Base-by-base conservation (phyloP, 2,888 invertebrate genomes). In the Lasioglossum leucozonium region DNA sequence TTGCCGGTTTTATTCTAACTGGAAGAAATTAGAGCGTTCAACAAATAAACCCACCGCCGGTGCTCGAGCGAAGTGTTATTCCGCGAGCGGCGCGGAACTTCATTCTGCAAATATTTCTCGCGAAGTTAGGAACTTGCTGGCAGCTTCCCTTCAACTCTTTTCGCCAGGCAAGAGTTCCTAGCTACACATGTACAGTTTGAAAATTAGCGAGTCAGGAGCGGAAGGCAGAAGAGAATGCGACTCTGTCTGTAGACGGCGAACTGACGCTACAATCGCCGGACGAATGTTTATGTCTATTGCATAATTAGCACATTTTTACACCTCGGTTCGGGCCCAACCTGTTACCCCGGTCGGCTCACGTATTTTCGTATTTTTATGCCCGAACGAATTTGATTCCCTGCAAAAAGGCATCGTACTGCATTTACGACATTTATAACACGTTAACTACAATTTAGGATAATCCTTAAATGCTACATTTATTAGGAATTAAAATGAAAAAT, bases 1-100 rank as follows among this genome's bases (percentile, higher is more conserved):
- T 40, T 26, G 42, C 42, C 26, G 42, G 42, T 51, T 18, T 40
- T 58, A 26, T 74, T 77, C 84, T 62, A 69, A 83, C 83, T 71
- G 72, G 77, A 42, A 77, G 84, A 74, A 83, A 83, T 84, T 83
- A 83, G 84, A 83, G 69, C 83, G 77, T 84, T 84, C 83, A 84
- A 77, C 84, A 77, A 84, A 84, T 84, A 84, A 83, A 72, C 65
- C 30, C 34, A 13, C 42, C 62, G 69, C 72, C 30, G 73, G 47
- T 65, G 62, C 77, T 82, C 6, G 58, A 40, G 58, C 77, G 67
- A 82, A 84, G 83, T 77, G 83, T 82, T 82, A 47, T 72, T 34
- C 69, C 47, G 58, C 40, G 77, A 62, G 58, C 40, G 69, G 77
- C 34, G 84, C 67, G 62, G 71, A 84, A 84, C 83, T 84, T 84